Conservation (phyloP, 2,888 invertebrate species). For the Heterodera filipjevi region DNA sequence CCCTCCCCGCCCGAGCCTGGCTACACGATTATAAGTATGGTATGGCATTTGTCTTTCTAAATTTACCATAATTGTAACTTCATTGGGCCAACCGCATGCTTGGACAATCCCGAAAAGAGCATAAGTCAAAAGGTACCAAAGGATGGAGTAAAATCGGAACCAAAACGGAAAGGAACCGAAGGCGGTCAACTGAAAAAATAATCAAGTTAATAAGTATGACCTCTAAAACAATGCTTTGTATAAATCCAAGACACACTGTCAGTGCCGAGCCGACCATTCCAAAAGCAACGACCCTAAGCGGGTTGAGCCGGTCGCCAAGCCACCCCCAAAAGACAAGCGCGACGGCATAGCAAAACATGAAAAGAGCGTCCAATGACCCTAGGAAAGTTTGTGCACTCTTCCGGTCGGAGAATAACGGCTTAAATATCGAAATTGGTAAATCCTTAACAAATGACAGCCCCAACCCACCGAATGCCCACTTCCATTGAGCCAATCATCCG, state of each 20-base stretch:
- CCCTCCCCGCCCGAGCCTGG: no score
- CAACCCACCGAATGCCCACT: slow-evolving; percentile 38
- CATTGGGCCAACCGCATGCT: slow-evolving; percentile 69
- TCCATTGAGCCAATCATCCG: slow-evolving; percentile 58
- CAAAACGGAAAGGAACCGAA: slow-evolving; percentile 68
- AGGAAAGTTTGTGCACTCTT: slow-evolving; percentile 60
- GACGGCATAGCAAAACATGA: slow-evolving; percentile 63
- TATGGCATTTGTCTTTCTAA: no score
- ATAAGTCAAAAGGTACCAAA: slow-evolving; percentile 67
- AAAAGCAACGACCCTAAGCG: slow-evolving; percentile 66
- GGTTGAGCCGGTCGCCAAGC: slow-evolving; percentile 68
- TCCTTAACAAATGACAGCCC: no score
- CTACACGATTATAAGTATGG: no score
- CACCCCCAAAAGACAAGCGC: slow-evolving; percentile 69
- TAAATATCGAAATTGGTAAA: no score
- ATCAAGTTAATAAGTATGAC: no score
- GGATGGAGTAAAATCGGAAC: slow-evolving; percentile 66
- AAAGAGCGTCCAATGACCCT: slow-evolving; percentile 62
- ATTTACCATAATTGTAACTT: slow-evolving; percentile 68
- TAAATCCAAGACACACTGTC: slow-evolving; percentile 64
- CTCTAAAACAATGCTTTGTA: neutral
- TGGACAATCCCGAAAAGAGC: slow-evolving; percentile 68
- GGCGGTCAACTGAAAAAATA: slow-evolving; percentile 64
- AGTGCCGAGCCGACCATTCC: slow-evolving; percentile 68
- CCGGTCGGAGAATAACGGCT: slow-evolving; percentile 52